These are phyloP conservation scores for Incurvaria masculella DNA, from an alignment of 2,888 invertebrate genomes.

Conservation along the genomic window DNA sequence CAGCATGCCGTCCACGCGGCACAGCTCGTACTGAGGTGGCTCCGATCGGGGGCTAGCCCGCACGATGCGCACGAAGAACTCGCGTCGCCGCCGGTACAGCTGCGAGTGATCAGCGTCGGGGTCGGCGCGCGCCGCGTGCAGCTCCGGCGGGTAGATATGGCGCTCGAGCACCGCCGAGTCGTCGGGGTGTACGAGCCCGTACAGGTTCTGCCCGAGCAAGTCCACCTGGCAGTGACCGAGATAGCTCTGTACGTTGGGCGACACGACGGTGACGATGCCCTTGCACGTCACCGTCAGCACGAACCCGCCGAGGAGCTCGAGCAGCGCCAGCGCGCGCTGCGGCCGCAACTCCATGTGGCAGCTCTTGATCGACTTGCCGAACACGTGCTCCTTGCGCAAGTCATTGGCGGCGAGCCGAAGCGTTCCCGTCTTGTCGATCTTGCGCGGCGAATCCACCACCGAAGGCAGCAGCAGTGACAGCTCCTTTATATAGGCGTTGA, in stretches of 20 bases:
- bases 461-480: slow-evolving; percentile 81
- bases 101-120: slow-evolving; percentile 8
- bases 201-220: slow-evolving; percentile 84
- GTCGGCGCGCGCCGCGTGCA: slow-evolving; percentile 34
- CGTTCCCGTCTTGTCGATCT: slow-evolving; percentile 89
- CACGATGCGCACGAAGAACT: slow-evolving; percentile 58
- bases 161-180: slow-evolving; percentile 74
- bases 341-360: slow-evolving; percentile 49
- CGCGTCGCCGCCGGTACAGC: slow-evolving; percentile 47
- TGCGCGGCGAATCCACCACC: slow-evolving; percentile 75
- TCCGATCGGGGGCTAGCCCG: slow-evolving; percentile 71
- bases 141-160: slow-evolving; percentile 61
- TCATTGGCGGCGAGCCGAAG: slow-evolving; percentile 83
- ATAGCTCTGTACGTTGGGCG: slow-evolving; percentile 78
- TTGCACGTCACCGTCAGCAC: slow-evolving; percentile 74
- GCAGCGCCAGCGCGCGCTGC: slow-evolving; percentile 57
- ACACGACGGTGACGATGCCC: slow-evolving; percentile 83
- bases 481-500: slow-evolving; percentile 81
- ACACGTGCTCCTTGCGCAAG: slow-evolving; percentile 73
- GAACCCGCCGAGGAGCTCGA: slow-evolving; percentile 74
- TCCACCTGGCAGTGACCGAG: slow-evolving; percentile 87
- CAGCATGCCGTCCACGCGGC: slow-evolving; percentile 65
- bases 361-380: slow-evolving; percentile 53
- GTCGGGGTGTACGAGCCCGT: slow-evolving; percentile 77
- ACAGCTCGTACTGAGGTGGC: slow-evolving; percentile 66